Base-by-base conservation (phyloP, 2,888 invertebrate genomes). In the Drosophila mulleri region DNA sequence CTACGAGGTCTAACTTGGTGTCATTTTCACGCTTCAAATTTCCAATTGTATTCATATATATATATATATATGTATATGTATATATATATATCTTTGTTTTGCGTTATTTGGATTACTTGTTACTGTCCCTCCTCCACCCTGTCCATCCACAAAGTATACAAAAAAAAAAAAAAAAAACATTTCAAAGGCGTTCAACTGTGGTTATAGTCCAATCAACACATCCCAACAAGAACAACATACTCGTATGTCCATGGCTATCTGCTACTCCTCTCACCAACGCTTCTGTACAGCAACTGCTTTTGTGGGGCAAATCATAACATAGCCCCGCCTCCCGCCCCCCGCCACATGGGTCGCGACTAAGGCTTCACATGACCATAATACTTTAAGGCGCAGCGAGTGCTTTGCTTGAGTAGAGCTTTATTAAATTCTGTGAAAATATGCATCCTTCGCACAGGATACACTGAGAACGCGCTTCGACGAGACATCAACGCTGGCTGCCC, bases 11-110 rank as follows among this genome's bases (percentile, higher is more conserved):
- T 90, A 82, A 87, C 75, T 88, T 89, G 90, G 87, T 87, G 87
- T 87, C 87, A 90, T 87, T 87, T 83, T 87, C 85, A 90, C 82
- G 89, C 90, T 90, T 90, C 84, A 70, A 85, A 70, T 67, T 64
- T 60, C 58, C 60, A 77, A 70, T 47, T 79, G 61, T 35, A 32
- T 56, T 44, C 23, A 44, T 48, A n/a, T n/a, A n/a, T 42, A 7
- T 41, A 23, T 54, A 52, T 44, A 50, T 67, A 54, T 52, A 54
- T 32, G 47, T 58, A 63, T 56, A 47, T 41, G 29, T 61, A 14
- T 47, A 3, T 41, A 37, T 78, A 62, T 48, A 56, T 44, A 47
- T 57, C 37, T 58, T 44, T 68, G 60, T 47, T 47, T 68, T 45
- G 59, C 62, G 68, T 59, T 41, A 42, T 62, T 83, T 80, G 74